phyloP scores from a whole-genome alignment of 1,140 invertebrate species.

The Bursaphelenchus mucronatus region DNA sequence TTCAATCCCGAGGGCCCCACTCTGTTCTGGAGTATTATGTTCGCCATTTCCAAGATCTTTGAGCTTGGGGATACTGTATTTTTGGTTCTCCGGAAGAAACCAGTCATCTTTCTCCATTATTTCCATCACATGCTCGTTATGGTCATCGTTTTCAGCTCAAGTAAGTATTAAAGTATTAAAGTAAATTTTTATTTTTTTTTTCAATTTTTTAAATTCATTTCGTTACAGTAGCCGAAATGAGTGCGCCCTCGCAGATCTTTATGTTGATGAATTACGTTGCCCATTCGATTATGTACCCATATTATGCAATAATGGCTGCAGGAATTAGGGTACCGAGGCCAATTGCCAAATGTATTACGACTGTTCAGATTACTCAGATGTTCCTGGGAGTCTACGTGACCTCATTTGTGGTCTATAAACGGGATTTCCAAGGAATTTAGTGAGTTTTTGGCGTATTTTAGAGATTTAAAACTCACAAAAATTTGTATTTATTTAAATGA shows the following conservation, averaged over 20 bases:
- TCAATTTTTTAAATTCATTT: background rate
- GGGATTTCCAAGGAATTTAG: too few species aligned
- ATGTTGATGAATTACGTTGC: conserved; percentile 98
- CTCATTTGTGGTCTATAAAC: background rate
- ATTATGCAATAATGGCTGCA: conserved; percentile 11
- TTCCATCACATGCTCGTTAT: too few species aligned
- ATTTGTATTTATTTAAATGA: too few species aligned
- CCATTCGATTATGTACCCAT: conserved; percentile 65
- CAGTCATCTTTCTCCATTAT: conserved; percentile 40
- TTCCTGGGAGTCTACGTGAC: conserved; percentile 16
- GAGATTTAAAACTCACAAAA: too few species aligned
- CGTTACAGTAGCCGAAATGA: conserved; percentile 71
- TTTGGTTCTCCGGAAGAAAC: conserved; percentile 38
- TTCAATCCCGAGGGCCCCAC: background rate
- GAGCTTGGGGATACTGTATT: conserved; percentile 43
- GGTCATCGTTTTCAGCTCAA: too few species aligned
- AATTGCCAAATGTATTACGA: conserved; percentile 10
- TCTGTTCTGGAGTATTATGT: conserved; percentile 33
- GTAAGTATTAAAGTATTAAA: too few species aligned
- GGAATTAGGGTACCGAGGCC: conserved; percentile 5
- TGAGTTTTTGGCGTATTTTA: too few species aligned
- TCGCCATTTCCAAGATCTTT: conserved; percentile 36
- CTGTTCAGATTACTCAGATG: conserved; percentile 18
- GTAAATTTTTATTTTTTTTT: too few species aligned
- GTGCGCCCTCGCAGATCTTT: conserved; percentile 91